These are phyloP conservation scores for Upupa epops DNA, from an alignment of 2,113 vertebrate species.

Conservation along the genomic window DNA sequence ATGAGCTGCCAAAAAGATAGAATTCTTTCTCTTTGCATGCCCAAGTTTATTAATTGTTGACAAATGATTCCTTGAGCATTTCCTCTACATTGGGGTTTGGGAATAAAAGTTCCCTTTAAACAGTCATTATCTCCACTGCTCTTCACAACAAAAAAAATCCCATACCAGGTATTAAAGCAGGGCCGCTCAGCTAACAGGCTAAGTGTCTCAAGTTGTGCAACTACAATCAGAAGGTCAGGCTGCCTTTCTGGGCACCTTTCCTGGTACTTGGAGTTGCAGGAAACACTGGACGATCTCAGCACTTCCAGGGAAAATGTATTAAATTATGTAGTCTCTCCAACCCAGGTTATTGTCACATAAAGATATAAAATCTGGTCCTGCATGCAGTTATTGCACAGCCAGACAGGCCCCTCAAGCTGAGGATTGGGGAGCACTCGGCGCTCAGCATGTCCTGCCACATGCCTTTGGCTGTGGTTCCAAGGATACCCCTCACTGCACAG, in stretches of 20 bases:
- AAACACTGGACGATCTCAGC: background rate
- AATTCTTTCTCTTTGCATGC: background rate
- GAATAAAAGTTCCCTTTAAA: background rate
- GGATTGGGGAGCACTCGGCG: rapidly evolving
- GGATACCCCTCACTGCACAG: rapidly evolving
- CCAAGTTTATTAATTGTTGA: background rate
- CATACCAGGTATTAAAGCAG: background rate
- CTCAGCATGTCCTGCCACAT: rapidly evolving
- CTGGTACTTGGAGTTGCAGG: rapidly evolving
- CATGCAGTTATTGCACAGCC: rapidly evolving
- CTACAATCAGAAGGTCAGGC: background rate
- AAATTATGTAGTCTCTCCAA: background rate
- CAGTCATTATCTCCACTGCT: background rate
- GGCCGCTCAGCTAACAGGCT: rapidly evolving
- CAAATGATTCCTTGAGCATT: background rate
- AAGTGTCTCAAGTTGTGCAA: background rate
- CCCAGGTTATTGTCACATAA: background rate
- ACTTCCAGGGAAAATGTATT: background rate
- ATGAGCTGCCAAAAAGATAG: background rate
- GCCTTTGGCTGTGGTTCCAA: background rate
- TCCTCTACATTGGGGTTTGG: background rate
- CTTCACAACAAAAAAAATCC: background rate
- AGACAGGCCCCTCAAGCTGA: rapidly evolving
- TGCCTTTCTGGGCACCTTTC: background rate
- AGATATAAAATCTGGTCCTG: rapidly evolving